Evolutionary conservation across 2,888 invertebrate genomes (phyloP), one percentile per base, ranked within the genome.

Genomic region (Blastobasis lacticolella): DNA sequence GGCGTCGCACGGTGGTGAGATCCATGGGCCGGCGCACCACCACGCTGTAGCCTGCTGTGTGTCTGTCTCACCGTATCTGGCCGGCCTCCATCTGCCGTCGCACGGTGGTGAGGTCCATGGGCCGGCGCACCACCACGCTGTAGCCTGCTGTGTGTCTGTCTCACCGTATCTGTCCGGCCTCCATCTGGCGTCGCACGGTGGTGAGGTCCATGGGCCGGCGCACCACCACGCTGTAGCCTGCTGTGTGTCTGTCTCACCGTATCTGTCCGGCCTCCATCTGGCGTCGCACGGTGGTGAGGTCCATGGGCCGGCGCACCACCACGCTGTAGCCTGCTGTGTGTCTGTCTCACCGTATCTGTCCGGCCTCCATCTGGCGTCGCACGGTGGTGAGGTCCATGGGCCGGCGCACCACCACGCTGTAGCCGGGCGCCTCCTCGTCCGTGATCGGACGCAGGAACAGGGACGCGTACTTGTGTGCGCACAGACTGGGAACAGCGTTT

Each of bases 381-480:
- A 98, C 94, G 0, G 94, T 93, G 43, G 91, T 90, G 57, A 98
- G 89, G 82, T 98, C 97, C 92, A 97, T 96, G 1, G 97, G 96
- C 48, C 95, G 91, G 56, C 92, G 91, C 4, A 97, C 93, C 36
- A 95, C 90, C 49, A 90, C 89, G 61, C 93, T 93, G 79, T 97
- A 97, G 0, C 94, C 94, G 0, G 95, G 95, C 2, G 95, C 95
- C 66, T 96, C 94, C 57, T 96, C 96, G 65, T 97, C 95, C 0
- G 93, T 94, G 49, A 98, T 97, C 0, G 96, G 95, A 41, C 95
- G 92, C 0, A 94, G 87, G 79, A 98, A 97, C 7, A 96, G 88
- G 0, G 95, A 94, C 0, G 97, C 93, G 79, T 94, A 93, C 80
- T 96, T 97, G 78, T 97, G 96, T 0, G 94, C 94, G 49, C 94